Evolutionary conservation across 2,113 vertebrate species (phyloP), one percentile per base, ranked within the genome.

Genomic region (Nycticebus coucang): DNA sequence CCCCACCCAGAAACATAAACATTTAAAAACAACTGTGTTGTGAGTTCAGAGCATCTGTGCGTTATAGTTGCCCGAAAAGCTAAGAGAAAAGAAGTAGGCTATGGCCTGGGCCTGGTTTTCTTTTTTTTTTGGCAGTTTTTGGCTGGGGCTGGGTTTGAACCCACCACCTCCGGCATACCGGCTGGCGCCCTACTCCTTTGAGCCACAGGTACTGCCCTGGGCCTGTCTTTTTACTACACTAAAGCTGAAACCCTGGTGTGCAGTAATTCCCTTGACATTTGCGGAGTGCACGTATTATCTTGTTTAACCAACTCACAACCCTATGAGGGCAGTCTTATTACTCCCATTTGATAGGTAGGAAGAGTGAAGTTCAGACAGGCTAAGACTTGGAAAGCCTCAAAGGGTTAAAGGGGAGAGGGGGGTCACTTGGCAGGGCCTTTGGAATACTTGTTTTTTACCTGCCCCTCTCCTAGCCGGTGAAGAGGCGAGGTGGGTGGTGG

Each of bases 251-350:
- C 11, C 77, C n/a, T 14, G 50, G 41, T 5, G 2, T 5, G 1
- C 33, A 4, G 1, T 8, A 62, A 13, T 7, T 17, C 15, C 45
- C 75, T 41, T 68, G 59, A 6, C 50, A 19, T 18, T 62, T 35
- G 10, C 0, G 1, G 50, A 15, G 86, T 2, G 13, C 53, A 30
- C 6, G 2, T 0, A 0, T 2, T 45, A 7, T 62, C 45, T 74
- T 37, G 8, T 71, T 37, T 59, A 85, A 18, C 14, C 79, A 4
- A 11, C 77, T 91, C 10, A 2, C 45, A 10, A 10, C 55, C 77
- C 45, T 1, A 35, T 11, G 74, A 45, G 33, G n/a, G 30, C 85
- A 19, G 7, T 45, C 78, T 66, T 9, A 28, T 2, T 11, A 62
- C 57, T 60, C 13, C 87, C 55, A 41, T 4, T 12, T 22, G 64